Evolutionary conservation across 2,113 vertebrate genomes (phyloP), one percentile per base, ranked within the genome.

Genomic region (Thomomys bottae): DNA sequence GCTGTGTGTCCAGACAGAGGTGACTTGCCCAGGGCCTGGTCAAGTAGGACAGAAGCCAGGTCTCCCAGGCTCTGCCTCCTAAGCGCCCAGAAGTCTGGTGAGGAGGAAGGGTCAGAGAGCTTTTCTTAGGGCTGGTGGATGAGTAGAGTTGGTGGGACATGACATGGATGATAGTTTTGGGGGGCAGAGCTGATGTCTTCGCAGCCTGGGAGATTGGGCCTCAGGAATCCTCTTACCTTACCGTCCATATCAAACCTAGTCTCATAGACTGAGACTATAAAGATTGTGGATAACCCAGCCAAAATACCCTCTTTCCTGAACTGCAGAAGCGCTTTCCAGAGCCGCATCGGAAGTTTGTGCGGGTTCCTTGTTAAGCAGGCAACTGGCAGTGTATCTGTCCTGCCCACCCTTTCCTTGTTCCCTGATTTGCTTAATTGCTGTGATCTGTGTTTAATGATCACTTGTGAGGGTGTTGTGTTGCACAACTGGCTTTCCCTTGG

Each of bases 381-480:
- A 70, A n/a, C 67, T 77, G 88, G 73, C 54, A 61, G 28, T 54
- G 8, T 63, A 17, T 64, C 63, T 80, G 71, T 63, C 75, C 86
- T 92, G 77, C 95, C 91, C 87, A 89, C 85, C 86, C 85, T 64
- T 88, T 87, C 66, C 82, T 94, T 92, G 77, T 90, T 95, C 54
- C 64, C 42, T 72, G 67, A 94, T 95, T 92, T 95, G 88, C 90
- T 93, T 95, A 96, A 95, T 94, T 95, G 95, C 95, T 94, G 82
- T 94, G 94, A 90, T 95, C 88, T 88, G 79, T 84, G 88, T 84
- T 92, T 97, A 96, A 96, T 96, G 87, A 95, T 76, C 94, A 95
- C 92, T 94, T 95, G 80, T 90, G 86, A 93, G 96, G 83, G 61
- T n/a, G 83, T 77, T 71, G 6, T 88, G 83, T 95, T 84, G 88